Evolutionary conservation across 2,888 invertebrate genomes (phyloP), one percentile per base, ranked within the genome.

Genomic region (Plagodis dolabraria): DNA sequence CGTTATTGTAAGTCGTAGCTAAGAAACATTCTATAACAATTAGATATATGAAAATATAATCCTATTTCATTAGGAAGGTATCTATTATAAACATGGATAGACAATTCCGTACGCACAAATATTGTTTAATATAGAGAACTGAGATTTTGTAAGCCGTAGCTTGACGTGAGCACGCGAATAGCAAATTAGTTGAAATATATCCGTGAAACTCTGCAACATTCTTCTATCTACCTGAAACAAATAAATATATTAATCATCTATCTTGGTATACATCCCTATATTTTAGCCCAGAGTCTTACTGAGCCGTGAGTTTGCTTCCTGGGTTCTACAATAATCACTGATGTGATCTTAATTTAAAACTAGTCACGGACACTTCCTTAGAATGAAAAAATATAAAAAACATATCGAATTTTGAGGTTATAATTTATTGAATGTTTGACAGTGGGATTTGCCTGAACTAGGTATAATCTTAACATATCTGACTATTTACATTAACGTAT

Each of bases 191-290:
- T 65, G 65, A 63, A 58, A 64, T 70, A 60, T 65, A 62, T 66
- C 68, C 68, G 47, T 68, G 70, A 72, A 64, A 71, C 71, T 60
- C 72, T 63, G 59, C 71, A 50, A 60, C 66, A 57, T 68, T 69
- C 63, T 69, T 61, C 78, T 71, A 76, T 86, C 83, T 89, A 89
- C 83, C 89, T 89, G 88, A 35, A 77, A 86, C 67, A 60, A 75
- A 47, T 8, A 49, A 44, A 59, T 4, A 4, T 4, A 36, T 36
- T 36, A 36, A 36, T 36, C 5, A 35, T 6, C 7, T 35, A 35
- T 6, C 35, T 7, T 35, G n/a, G n/a, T n/a, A n/a, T n/a, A n/a
- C n/a, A n/a, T n/a, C n/a, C 35, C 35, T 35, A 35, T 6, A 35
- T 6, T 5, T 35, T 35, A 35, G 7, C 35, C 35, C 5, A 6